Conservation (phyloP, 1,140 invertebrate genomes). For the Gryllus bimaculatus region DNA sequence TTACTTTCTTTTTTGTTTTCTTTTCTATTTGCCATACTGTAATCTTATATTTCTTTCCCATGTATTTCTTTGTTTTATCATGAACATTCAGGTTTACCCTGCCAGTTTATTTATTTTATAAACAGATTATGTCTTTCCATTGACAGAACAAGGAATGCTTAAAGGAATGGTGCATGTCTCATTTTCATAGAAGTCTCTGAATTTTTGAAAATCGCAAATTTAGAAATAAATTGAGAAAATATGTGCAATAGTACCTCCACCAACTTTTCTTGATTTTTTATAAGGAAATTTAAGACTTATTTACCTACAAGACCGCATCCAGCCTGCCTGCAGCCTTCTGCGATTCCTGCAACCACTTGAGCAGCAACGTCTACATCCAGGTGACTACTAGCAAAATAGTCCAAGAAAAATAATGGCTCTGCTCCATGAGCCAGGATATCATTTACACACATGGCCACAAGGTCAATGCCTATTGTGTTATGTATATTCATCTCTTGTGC, state of each 20-base stretch:
- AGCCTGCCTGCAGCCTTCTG: constrained; percentile 74
- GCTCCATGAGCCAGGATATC: constrained; percentile 91
- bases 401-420: constrained; percentile 89
- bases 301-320: constrained; percentile 84
- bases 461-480: constrained; percentile 82
- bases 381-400: constrained; percentile 90
- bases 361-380: constrained; percentile 66
- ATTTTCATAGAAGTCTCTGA: too few species aligned
- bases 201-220: constrained; percentile 6
- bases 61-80: too few species aligned
- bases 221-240: not conserved
- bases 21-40: too few species aligned
- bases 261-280: not conserved
- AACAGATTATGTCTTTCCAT: too few species aligned
- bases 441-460: constrained; percentile 98
- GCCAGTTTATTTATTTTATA: too few species aligned
- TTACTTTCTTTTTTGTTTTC: too few species aligned
- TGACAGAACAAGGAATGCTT: too few species aligned
- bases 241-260: not conserved
- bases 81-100: too few species aligned
- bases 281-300: constrained; percentile 21
- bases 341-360: constrained; percentile 73
- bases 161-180: too few species aligned
- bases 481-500: constrained; percentile 71
- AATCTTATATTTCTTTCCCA: too few species aligned